Conservation (phyloP, 2,888 invertebrate species). For the Arrhopalites spinosus region DNA sequence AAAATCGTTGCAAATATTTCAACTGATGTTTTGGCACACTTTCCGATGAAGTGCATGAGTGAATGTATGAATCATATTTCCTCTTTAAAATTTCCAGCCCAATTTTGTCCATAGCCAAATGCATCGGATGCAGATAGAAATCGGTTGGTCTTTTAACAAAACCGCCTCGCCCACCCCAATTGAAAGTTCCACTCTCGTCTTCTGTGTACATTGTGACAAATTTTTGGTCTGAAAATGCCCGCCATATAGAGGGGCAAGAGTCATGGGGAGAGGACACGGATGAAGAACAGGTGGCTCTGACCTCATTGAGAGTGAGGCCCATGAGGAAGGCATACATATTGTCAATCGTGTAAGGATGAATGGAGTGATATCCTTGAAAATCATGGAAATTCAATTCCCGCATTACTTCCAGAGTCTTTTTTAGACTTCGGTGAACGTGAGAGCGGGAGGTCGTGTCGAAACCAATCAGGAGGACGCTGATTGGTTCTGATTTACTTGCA, state of each 20-base stretch:
- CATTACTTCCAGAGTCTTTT: slow-evolving; percentile 70
- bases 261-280: slow-evolving; percentile 64
- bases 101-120: slow-evolving; percentile 68
- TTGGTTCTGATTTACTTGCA: background rate
- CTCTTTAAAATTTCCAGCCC: no score
- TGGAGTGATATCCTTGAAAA: slow-evolving; percentile 70
- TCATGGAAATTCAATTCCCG: slow-evolving; percentile 71
- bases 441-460: slow-evolving; percentile 83
- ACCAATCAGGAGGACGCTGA: slow-evolving; percentile 66
- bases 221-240: slow-evolving; percentile 69
- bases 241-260: slow-evolving; percentile 76
- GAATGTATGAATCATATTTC: no score
- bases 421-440: slow-evolving; percentile 76
- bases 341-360: slow-evolving; percentile 70
- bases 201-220: slow-evolving; percentile 81
- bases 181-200: slow-evolving; percentile 74
- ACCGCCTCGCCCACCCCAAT: slow-evolving; percentile 69
- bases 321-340: slow-evolving; percentile 82
- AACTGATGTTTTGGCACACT: no score
- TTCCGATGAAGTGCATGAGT: no score
- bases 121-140: slow-evolving; percentile 76
- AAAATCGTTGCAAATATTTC: no score
- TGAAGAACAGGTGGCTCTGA: slow-evolving; percentile 47
- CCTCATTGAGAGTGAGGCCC: slow-evolving; percentile 62
- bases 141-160: slow-evolving; percentile 77